phyloP scores from a whole-genome alignment of 1,140 invertebrate genomes.

The Pseudomyrmex dendroicus region DNA sequence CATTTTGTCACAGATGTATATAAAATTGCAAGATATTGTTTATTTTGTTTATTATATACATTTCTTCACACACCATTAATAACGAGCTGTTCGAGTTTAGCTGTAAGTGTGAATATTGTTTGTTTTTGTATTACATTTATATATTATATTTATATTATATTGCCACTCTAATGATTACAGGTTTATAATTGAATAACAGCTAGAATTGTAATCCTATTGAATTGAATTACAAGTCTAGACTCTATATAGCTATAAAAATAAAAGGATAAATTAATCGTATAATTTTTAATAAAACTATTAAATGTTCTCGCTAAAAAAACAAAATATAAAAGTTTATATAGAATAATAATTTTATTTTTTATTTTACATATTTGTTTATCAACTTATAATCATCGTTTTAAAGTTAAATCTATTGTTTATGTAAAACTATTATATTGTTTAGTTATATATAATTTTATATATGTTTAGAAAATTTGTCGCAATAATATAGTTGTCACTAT shows the following conservation, averaged over 20 bases:
- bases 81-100: background rate
- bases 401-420: too few species aligned
- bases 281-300: too few species aligned
- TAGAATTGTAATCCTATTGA: background rate
- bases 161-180: background rate
- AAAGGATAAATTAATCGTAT: too few species aligned
- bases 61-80: conserved; percentile 4
- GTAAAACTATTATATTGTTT: background rate
- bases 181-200: too few species aligned
- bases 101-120: background rate
- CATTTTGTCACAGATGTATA: conserved; percentile 19
- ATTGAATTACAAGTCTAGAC: background rate
- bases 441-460: conserved; percentile 5
- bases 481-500: conserved; percentile 12
- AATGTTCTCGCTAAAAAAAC: too few species aligned
- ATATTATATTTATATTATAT: too few species aligned
- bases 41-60: conserved; percentile 25
- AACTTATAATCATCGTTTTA: too few species aligned
- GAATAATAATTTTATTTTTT: too few species aligned
- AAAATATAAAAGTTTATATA: too few species aligned
- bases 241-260: background rate
- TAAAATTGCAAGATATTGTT: conserved; percentile 24
- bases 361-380: too few species aligned
- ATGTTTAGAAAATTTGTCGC: background rate
- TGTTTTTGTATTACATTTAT: background rate